Evolutionary conservation across 2,797 vertebrate genomes (phyloP).

Genomic region (Melanotaenia pygmaea): DNA sequence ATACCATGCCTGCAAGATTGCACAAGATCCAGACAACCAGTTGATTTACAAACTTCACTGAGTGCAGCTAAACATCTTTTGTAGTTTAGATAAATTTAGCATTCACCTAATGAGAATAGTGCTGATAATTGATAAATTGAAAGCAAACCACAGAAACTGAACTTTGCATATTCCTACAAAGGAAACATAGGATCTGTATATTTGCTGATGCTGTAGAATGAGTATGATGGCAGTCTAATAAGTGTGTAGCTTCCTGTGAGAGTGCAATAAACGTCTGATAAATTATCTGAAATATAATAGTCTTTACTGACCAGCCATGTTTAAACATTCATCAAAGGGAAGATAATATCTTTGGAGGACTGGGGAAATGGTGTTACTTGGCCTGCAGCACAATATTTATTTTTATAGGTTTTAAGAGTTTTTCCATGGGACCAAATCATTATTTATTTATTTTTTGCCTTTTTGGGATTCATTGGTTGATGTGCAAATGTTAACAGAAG

Average conservation of each 20-base stretch:
- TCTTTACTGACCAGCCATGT: background rate
- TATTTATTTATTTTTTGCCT: background rate
- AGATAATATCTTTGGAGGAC: constrained; percentile 16
- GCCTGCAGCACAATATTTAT: no score
- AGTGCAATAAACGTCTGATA: constrained; percentile 35
- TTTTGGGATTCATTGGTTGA: background rate
- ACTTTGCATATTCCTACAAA: background rate
- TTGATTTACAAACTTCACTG: no score
- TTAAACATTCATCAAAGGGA: constrained; percentile 37
- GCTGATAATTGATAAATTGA: background rate
- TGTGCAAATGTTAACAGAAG: background rate
- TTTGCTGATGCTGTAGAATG: constrained; percentile 23
- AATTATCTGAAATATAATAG: constrained; percentile 62
- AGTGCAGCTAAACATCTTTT: background rate
- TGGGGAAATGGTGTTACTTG: background rate
- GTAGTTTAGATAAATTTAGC: background rate
- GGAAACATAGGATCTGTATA: constrained; percentile 18
- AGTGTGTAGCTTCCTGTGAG: constrained; percentile 4
- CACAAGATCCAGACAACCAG: background rate
- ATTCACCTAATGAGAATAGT: background rate
- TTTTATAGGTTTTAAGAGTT: background rate
- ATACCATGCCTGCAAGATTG: background rate
- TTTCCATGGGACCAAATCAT: background rate
- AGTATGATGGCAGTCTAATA: constrained; percentile 13
- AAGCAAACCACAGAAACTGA: background rate